Base-by-base conservation (phyloP, 2,797 vertebrate species). In the Sebastes nivosus region DNA sequence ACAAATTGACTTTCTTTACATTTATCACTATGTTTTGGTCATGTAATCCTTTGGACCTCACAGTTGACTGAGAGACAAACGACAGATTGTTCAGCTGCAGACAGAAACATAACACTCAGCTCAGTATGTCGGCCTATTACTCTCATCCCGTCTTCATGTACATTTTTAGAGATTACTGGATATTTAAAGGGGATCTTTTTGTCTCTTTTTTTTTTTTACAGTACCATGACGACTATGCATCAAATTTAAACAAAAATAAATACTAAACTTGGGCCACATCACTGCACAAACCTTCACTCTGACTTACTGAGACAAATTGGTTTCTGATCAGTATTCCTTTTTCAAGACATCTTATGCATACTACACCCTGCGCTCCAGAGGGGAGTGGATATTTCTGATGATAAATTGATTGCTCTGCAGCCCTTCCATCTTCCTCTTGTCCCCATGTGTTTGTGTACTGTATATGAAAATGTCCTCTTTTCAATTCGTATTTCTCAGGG, bases 251-350 rank as follows among this genome's bases (percentile, higher is more conserved):
- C 50, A 80, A 80, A 87, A 80, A 82, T 16, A 81, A 80, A 82
- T 60, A 83, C 82, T 52, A 32, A 81, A 83, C 58, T 80, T 5
- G 8, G 87, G 77, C 76, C 80, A 89, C 79, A 72, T 83, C 75
- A 89, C 78, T 72, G 69, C 75, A 91, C 71, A 59, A 83, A 90
- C 79, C 65, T 46, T 88, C 78, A 89, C 78, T 70, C 75, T 69
- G 59, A 91, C 65, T 86, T 82, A 73, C 36, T 24, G 70, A 88
- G 71, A 87, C 75, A 85, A 89, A 86, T 42, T 89, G 66, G 71
- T 83, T 87, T 86, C 72, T 84, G 79, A 80, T 88, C 83, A 84
- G 68, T 38, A 63, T 79, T 87, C 73, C 72, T 87, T 82, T 69
- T 76, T 75, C 65, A 71, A 80, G 54, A 71, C 71, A 60, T 77